A percentile compares a stretch with the other conserved stretches of the same genome.
phyloP scores from a whole-genome alignment of 2,888 invertebrate species.

The Seira musarum region DNA sequence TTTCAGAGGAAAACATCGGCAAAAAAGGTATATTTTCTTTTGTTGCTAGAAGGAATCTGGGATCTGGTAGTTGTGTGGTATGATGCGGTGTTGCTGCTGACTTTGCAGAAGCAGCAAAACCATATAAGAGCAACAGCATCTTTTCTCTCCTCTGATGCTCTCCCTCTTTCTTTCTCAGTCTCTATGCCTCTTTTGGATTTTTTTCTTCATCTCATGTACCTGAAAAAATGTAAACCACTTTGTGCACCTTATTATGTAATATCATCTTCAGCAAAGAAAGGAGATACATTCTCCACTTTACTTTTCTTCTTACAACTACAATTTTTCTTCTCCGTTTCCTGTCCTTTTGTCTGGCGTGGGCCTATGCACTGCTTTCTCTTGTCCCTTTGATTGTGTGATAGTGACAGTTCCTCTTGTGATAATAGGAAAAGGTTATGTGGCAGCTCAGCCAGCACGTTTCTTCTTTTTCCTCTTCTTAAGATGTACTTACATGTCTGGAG shows the following conservation, averaged over 20 bases:
- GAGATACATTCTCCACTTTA: background rate
- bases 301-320: background rate
- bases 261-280: background rate
- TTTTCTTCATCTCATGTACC: background rate
- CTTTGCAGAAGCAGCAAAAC: too few relatives aligned
- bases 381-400: conserved; percentile 18
- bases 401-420: conserved; percentile 23
- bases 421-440: conserved; percentile 18
- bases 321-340: conserved; percentile 45
- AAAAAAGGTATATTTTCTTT: conserved; percentile 10
- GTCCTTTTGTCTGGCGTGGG: conserved; percentile 4
- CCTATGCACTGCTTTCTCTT: conserved; percentile 1
- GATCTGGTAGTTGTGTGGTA: too few relatives aligned
- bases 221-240: conserved; percentile 1
- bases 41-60: conserved; percentile 1
- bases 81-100: conserved; percentile 13
- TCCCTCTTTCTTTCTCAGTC: background rate
- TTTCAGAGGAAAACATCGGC: conserved; percentile 10
- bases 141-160: background rate
- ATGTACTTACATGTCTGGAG: conserved; percentile 1
- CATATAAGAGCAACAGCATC: conserved; percentile 52
- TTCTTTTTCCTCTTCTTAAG: background rate
- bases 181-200: too few relatives aligned
- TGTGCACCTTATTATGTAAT: conserved; percentile 16
- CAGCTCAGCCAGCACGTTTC: background rate